Base-by-base conservation (phyloP, 2,797 vertebrate genomes). In the Mus minutoides region DNA sequence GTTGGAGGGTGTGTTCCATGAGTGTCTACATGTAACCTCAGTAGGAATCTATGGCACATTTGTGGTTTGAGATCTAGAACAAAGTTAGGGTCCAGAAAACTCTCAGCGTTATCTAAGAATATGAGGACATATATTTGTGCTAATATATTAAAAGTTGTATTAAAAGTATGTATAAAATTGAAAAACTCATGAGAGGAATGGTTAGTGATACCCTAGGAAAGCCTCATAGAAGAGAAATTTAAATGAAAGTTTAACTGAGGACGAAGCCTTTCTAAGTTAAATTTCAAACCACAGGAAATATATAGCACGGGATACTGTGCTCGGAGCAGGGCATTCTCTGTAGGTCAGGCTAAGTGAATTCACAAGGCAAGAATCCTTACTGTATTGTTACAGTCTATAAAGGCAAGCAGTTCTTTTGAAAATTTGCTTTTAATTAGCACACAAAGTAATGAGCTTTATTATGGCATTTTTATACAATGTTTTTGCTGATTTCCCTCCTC, bases 121-220 rank as follows among this genome's bases (percentile, higher is more conserved):
- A 86, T 60, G 16, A 29, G 8, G 78, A 62, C 19, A 92, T 94
- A 90, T n/a, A 76, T 11, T 52, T 76, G 71, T 75, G 43, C 89
- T 90, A 90, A 96, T 95, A 89, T 91, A 58, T 54, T 88, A 56
- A 85, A 86, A 46, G 16, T 71, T 88, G n/a, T 78, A 17, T 77
- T 84, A 82, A 86, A 95, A 82, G 0, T 43, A 75, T 79, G 24
- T 49, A 31, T 88, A 87, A 76, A 96, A 86, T 78, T 88, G 21
- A 96, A 92, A 14, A 89, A 3, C 16, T 62, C n/a, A 3, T 56
- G 87, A 49, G n/a, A 85, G 31, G n/a, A 93, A 24, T 86, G 77
- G 46, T 46, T 60, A 87, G 76, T 87, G 90, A 88, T 62, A 54
- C 6, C 52, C 10, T 12, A 79, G 12, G 52, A 96, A 93, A 37